Evolutionary conservation across 2,113 vertebrate species (phyloP), one percentile per base, ranked within the genome.

Genomic region (Tympanuchus pallidicinctus): DNA sequence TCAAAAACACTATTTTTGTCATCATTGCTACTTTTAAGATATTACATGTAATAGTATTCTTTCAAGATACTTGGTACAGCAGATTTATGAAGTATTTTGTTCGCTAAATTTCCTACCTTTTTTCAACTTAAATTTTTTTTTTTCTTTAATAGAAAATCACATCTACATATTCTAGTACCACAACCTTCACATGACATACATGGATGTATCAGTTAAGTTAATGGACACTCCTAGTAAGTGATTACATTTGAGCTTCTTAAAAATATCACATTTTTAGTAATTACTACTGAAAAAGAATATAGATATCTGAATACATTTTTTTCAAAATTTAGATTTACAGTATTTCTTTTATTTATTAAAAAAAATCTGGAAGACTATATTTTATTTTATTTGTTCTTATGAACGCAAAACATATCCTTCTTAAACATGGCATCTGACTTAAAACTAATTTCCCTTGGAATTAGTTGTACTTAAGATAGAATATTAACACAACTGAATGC

Each of bases 151-250:
- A 82, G 1, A 63, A 54, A 86, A 84, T 1, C 11, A 48, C 7
- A 15, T 77, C 66, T 40, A 20, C 6, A 18, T 48, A 42, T 28
- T 3, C 30, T 48, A 34, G 10, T 47, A 73, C 7, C 28, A 28
- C 0, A 0, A 6, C 5, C 14, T 60, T 83, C 82, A 50, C 19
- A 8, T 64, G 72, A 45, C 2, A 2, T 61, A 45, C 7, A 6
- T 43, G n/a, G 8, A 32, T 0, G 0, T 25, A 42, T 9, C 13
- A 45, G 25, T 32, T 43, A 47, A 27, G 11, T 12, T 61, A 60
- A 77, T 32, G 22, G 4, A 45, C 13, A 42, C 6, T 18, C n/a
- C 11, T 64, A 21, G 4, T 16, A 57, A 67, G 21, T 21, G 10
- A 38, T 60, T 21, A 61, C 5, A 67, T 9, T 48, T 0, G 7